Evolutionary conservation across 2,113 vertebrate genomes (phyloP), one percentile per base, ranked within the genome.

Genomic region (Galemys pyrenaicus): DNA sequence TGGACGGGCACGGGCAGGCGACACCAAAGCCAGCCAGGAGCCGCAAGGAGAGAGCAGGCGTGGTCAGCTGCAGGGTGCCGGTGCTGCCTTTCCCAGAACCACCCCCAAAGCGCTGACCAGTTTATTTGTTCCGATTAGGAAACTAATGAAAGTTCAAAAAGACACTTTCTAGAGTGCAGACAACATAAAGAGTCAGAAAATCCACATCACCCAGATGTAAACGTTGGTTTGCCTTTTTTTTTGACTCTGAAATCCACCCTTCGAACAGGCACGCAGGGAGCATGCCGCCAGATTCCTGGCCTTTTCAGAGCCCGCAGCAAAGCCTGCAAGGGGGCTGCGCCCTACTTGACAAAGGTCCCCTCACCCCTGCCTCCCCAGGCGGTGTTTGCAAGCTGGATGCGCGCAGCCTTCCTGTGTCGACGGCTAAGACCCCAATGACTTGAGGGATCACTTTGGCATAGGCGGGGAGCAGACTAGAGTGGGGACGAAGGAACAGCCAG

Each of bases 111-210:
- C 41, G 70, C 32, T 20, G 58, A 74, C 77, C 8, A 62, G 30
- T 37, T 44, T 58, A 28, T 24, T 39, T 39, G 87, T 74, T 79
- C 32, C 83, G 41, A 64, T 70, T 58, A 82, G 26, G 75, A 84
- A 94, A 89, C 90, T 67, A 77, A 58, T 62, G 77, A 78, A 49
- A 64, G 60, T 62, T 82, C 60, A 77, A 80, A 51, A 80, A 75
- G 62, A 62, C 12, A 44, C 19, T 87, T 74, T 68, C 54, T 28
- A 84, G 87, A 30, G 82, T 6, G 49, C 22, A 87, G 0, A 87
- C 9, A 81, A 73, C 56, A 35, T 51, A 39, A 65, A 73, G 51
- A 35, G 4, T 3, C 39, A 51, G 51, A 87, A 30, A 89, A 35
- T n/a, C 26, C 58, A 17, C 0, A 10, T 5, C 26, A 51, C 4